Conservation (phyloP, 2,797 vertebrate genomes). For the Melanotaenia nigrans region DNA sequence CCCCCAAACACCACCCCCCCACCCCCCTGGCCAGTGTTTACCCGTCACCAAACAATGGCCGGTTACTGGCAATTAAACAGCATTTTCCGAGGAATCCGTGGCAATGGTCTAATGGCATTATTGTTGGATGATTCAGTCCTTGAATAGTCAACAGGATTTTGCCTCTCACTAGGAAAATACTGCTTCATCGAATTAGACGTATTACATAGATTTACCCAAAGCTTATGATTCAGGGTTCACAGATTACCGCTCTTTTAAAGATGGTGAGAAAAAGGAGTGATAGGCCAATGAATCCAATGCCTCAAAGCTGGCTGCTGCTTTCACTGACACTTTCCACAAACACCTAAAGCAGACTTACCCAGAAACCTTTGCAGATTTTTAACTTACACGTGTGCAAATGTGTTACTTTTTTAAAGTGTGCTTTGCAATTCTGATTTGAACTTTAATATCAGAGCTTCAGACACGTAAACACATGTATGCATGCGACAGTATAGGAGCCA, state of each 20-base stretch:
- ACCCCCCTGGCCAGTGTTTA: conserved; percentile 76
- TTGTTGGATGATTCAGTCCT: conserved; percentile 83
- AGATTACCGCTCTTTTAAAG: conserved; percentile 80
- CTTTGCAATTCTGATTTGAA: not conserved
- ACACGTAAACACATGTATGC: conserved; percentile 6
- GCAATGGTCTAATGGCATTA: conserved; percentile 87
- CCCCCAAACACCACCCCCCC: conserved; percentile 35
- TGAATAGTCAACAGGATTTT: conserved; percentile 87
- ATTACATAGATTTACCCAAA: conserved; percentile 86
- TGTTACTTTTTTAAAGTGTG: conserved; percentile 1
- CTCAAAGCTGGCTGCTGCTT: conserved; percentile 27
- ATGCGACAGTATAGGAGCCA: conserved; percentile 62
- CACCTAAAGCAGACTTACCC: conserved; percentile 13
- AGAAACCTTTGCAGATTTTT: conserved; percentile 40
- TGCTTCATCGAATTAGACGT: conserved; percentile 85
- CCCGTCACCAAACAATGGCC: conserved; percentile 83
- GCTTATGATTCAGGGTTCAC: conserved; percentile 86
- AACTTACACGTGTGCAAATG: conserved; percentile 16
- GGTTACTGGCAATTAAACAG: conserved; percentile 86
- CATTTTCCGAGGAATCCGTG: conserved; percentile 82
- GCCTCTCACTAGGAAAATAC: conserved; percentile 84
- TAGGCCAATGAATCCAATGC: conserved; percentile 54
- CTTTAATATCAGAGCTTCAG: conserved; percentile 20
- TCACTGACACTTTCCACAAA: conserved; percentile 14
- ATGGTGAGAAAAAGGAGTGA: conserved; percentile 64